A percentile compares a stretch with the other conserved stretches of the same genome.
Evolutionary conservation across 2,113 vertebrate species (phyloP).

Genomic region (Xiphophorus hellerii): DNA sequence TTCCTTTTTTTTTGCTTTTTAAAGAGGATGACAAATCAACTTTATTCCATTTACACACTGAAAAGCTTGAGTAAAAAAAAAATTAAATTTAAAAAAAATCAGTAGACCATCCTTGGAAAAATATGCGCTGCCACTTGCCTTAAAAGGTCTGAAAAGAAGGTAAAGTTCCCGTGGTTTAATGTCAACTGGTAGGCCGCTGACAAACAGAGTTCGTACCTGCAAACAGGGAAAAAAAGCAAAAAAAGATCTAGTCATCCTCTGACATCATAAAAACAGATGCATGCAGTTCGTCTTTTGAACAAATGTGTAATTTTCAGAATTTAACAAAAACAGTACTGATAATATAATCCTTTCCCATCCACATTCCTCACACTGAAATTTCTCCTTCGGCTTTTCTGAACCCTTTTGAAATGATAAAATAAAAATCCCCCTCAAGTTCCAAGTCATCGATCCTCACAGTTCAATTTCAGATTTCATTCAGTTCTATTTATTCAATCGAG

Average conservation of each 20-base stretch:
- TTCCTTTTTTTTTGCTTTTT: not conserved
- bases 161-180: constrained; percentile 98
- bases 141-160: constrained; percentile 96
- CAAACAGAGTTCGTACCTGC: constrained; percentile 90
- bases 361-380: not conserved
- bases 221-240: not conserved
- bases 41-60: not conserved
- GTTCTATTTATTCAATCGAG: not conserved
- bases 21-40: not conserved
- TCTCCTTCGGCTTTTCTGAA: not conserved
- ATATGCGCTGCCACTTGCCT: constrained; percentile 78
- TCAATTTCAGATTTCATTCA: not conserved
- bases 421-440: not conserved
- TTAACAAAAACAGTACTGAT: not conserved
- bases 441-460: no score
- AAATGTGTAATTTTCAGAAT: not conserved
- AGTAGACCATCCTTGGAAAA: not conserved
- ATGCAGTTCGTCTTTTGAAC: not conserved
- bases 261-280: not conserved
- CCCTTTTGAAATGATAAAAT: not conserved
- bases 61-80: not conserved
- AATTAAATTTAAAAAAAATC: not conserved
- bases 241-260: not conserved
- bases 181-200: constrained; percentile 96
- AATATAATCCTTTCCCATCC: no score